Evolutionary conservation across 2,888 invertebrate species (phyloP), one percentile per base, ranked within the genome.

Genomic region (Therioaphis trifolii): DNA sequence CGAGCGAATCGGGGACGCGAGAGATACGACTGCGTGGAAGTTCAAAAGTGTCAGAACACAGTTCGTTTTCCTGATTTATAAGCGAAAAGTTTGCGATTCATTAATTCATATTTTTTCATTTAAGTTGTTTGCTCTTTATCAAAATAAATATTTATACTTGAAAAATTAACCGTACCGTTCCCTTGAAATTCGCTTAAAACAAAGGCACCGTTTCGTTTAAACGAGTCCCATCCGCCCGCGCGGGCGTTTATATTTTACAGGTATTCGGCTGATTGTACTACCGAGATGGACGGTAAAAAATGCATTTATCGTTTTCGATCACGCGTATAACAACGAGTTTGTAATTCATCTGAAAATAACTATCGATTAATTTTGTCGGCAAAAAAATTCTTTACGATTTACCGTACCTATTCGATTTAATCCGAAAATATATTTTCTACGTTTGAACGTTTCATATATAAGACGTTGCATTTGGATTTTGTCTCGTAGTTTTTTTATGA

Each of bases 11-110:
- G 24, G 58, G 58, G 46, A 46, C 1, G 49, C 29, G 61, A 71
- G 24, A 61, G 35, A 35, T 69, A 49, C 46, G 21, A 43, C 58
- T 46, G 18, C 18, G 80, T 63, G 43, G 58, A 46, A 71, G 46
- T 72, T 79, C 69, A 68, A 69, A 79, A 79, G 79, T 79, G 79
- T 79, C 69, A 69, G 27, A 43, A 27, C 27, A 4, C 69, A 69
- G 69, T 79, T 58, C 69, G 69, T 71, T 58, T 80, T 14, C 12
- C 5, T 80, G 61, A 80, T 80, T 80, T 72, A 80, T 80, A 71
- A 49, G 43, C 80, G 29, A 72, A 71, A 80, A 80, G 80, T 80
- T 80, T 46, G 12, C n/a, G 21, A 71, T 61, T 72, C 58, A 72
- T 71, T 71, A 71, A 71, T 24, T 58, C 14, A 12, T 66, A 40